phyloP scores from a whole-genome alignment of 1,140 invertebrate genomes.

The Nephila pilipes region DNA sequence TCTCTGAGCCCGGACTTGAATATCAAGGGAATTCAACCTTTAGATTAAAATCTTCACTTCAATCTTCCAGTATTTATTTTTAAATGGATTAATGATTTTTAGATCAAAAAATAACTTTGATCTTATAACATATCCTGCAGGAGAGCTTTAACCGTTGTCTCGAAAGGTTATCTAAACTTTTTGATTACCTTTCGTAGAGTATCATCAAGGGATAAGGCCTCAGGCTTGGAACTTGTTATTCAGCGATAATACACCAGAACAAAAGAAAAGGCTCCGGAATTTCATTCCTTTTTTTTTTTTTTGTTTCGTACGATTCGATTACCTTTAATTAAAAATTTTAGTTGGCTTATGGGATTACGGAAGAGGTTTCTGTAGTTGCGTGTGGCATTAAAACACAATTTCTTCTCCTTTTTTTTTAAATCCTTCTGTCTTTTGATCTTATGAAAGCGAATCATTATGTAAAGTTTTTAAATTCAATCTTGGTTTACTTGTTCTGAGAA shows the following conservation, averaged over 20 bases:
- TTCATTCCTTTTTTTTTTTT: background rate
- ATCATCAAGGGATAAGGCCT: slow-evolving; percentile 1
- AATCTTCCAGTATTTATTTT: background rate
- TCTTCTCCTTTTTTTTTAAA: background rate
- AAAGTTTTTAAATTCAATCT: background rate
- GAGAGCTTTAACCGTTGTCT: background rate
- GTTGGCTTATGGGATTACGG: slow-evolving; percentile 47
- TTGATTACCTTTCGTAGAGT: background rate
- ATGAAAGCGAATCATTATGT: background rate
- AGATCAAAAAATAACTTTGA: slow-evolving; percentile 56
- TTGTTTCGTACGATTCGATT: slow-evolving; percentile 36
- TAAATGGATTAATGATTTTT: slow-evolving; percentile 54
- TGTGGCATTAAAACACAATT: background rate
- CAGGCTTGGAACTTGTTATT: slow-evolving; percentile 22
- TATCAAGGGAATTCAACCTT: background rate
- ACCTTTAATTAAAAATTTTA: slow-evolving; percentile 58
- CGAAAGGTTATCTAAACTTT: slow-evolving; percentile 8
- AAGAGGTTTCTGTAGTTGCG: background rate
- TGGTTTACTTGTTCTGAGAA: background rate
- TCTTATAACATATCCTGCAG: background rate
- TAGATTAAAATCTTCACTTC: slow-evolving; percentile 46
- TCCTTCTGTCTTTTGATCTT: background rate
- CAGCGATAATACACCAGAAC: background rate
- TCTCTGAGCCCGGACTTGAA: background rate
- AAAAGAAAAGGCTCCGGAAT: background rate